Conservation (phyloP, 2,888 invertebrate genomes). For the Gari tellinella region DNA sequence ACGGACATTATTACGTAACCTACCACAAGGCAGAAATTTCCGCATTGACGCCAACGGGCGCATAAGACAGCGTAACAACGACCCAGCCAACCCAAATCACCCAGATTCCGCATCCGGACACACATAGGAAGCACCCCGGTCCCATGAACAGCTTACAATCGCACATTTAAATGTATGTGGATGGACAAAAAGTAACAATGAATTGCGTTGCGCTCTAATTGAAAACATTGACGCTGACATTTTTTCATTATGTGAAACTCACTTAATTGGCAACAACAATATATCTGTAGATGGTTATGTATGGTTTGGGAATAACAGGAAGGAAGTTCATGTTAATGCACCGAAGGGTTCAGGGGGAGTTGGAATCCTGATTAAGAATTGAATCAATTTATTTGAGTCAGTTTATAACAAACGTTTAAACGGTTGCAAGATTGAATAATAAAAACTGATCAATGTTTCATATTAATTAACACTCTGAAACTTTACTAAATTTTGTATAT, state of each 20-base stretch:
- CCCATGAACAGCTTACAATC: slow-evolving; percentile 8
- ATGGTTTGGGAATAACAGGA: slow-evolving; percentile 1
- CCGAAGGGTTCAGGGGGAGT: slow-evolving; percentile 10
- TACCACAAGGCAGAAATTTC: neutral
- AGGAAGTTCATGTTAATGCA: neutral
- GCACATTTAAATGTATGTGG: slow-evolving; percentile 47
- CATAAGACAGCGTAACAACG: neutral
- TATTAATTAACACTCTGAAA: too few species aligned
- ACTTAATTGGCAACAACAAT: neutral
- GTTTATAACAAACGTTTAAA: too few species aligned
- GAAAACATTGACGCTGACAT: neutral
- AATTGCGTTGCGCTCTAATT: slow-evolving; percentile 8
- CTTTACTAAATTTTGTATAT: too few species aligned
- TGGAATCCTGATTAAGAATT: neutral
- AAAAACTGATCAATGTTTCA: too few species aligned
- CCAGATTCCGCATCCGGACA: too few species aligned
- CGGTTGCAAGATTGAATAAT: too few species aligned
- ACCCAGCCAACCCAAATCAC: too few species aligned
- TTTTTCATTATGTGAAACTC: slow-evolving; percentile 1
- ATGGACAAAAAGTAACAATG: slow-evolving; percentile 39
- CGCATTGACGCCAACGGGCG: neutral
- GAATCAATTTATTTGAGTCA: too few species aligned
- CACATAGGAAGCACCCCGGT: slow-evolving; percentile 13
- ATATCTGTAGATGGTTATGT: slow-evolving; percentile 3
- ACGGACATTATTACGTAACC: neutral